These are phyloP conservation scores for Limnephilus auricula DNA, from an alignment of 2,888 invertebrate species.

Conservation along the genomic window DNA sequence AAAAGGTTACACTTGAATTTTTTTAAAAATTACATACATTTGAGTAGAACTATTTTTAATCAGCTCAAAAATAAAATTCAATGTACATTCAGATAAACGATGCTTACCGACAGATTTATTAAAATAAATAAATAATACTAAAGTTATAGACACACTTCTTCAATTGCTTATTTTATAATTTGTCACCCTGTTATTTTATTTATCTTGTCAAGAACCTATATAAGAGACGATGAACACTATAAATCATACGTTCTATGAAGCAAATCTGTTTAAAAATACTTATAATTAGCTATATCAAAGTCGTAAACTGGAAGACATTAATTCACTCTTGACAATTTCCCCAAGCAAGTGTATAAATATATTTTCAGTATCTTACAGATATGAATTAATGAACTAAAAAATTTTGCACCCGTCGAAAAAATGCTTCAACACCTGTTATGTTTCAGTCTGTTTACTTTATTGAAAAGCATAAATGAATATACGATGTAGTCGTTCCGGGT, in stretches of 20 bases:
- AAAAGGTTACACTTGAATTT: too few relatives aligned
- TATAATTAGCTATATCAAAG: neutral
- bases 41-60: too few relatives aligned
- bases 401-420: neutral
- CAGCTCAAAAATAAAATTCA: too few relatives aligned
- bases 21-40: too few relatives aligned
- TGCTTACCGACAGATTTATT: neutral
- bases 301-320: neutral
- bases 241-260: neutral
- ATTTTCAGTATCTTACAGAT: neutral
- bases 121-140: too few relatives aligned
- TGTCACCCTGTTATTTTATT: neutral
- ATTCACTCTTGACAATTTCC: neutral
- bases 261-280: neutral
- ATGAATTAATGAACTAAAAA: neutral
- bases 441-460: neutral
- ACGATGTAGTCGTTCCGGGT: too few relatives aligned
- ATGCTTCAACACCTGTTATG: neutral
- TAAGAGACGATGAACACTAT: neutral
- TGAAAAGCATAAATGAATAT: neutral
- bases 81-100: too few relatives aligned
- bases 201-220: neutral
- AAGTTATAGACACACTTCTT: too few relatives aligned
- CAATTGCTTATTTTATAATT: neutral
- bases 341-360: neutral